A percentile compares a stretch with the other conserved stretches of the same genome.
phyloP scores from a whole-genome alignment of 2,888 invertebrate species.

The Agonopterix arenella region DNA sequence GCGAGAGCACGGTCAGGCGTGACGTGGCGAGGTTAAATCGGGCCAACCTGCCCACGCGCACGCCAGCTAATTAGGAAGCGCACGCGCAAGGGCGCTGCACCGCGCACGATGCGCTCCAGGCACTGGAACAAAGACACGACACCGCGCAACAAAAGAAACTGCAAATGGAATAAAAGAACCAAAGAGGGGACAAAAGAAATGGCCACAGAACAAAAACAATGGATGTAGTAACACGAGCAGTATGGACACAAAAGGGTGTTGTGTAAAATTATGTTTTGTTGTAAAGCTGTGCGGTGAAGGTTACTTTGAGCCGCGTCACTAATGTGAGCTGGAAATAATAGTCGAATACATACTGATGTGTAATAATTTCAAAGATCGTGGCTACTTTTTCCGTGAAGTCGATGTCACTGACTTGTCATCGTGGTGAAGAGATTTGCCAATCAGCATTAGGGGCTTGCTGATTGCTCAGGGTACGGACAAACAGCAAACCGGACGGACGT shows the following conservation, averaged over 20 bases:
- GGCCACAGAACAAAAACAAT: conserved; percentile 49
- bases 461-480: no score
- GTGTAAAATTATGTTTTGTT: conserved; percentile 47
- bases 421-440: no score
- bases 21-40: conserved; percentile 61
- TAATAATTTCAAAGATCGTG: no score
- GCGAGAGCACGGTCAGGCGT: conserved; percentile 35
- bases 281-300: conserved; percentile 27
- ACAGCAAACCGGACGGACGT: no score
- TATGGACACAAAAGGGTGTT: conserved; percentile 46
- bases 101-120: conserved; percentile 30
- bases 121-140: conserved; percentile 40
- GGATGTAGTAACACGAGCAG: conserved; percentile 32
- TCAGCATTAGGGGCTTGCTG: no score
- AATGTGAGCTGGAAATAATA: no score
- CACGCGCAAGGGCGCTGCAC: conserved; percentile 66
- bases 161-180: conserved; percentile 35
- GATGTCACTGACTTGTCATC: no score
- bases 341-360: no score
- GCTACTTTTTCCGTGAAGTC: no score
- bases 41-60: conserved; percentile 58
- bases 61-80: conserved; percentile 69
- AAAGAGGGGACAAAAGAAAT: conserved; percentile 47
- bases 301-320: neutral
- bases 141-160: conserved; percentile 38